Evolutionary conservation across 2,113 vertebrate genomes (phyloP).

Genomic region (Carassius gibelio): DNA sequence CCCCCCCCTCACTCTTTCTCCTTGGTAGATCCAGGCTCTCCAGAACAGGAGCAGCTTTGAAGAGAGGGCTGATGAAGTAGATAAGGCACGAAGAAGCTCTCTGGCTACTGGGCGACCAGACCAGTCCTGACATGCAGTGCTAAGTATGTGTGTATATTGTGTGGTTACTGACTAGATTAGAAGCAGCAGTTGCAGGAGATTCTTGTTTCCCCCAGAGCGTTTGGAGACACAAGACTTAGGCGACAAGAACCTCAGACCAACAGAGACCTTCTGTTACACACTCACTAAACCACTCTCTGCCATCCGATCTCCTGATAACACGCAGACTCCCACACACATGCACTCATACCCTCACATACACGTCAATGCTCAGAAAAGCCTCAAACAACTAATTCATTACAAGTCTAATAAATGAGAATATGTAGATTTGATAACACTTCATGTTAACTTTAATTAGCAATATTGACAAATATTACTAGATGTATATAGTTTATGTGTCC

Average conservation of each 20-base stretch:
- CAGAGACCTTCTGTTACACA: slow-evolving; percentile 58
- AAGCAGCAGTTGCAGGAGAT: slow-evolving; percentile 62
- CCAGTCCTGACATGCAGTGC: slow-evolving; percentile 55
- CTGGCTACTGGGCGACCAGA: slow-evolving; percentile 51
- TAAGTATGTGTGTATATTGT: slow-evolving; percentile 56
- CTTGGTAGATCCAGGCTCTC: slow-evolving; percentile 26
- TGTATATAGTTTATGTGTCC: background rate
- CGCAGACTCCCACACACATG: slow-evolving; percentile 31
- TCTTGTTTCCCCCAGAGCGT: slow-evolving; percentile 59
- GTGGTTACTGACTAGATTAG: slow-evolving; percentile 58
- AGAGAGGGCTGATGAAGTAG: slow-evolving; percentile 56
- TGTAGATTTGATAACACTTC: background rate
- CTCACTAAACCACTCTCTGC: slow-evolving; percentile 54
- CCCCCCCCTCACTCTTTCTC: background rate
- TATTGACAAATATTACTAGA: background rate
- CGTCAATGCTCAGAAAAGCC: slow-evolving; percentile 15
- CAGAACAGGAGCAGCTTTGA: slow-evolving; percentile 49
- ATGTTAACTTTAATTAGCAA: background rate
- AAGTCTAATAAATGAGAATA: background rate
- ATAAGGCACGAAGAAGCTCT: slow-evolving; percentile 57
- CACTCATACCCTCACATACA: slow-evolving; percentile 23
- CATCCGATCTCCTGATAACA: slow-evolving; percentile 47
- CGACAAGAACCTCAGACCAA: slow-evolving; percentile 58
- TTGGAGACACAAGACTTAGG: slow-evolving; percentile 55
- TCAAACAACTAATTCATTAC: background rate